Evolutionary conservation across 2,113 vertebrate genomes (phyloP), one percentile per base, ranked within the genome.

Genomic region (Epinephelus fuscoguttatus): DNA sequence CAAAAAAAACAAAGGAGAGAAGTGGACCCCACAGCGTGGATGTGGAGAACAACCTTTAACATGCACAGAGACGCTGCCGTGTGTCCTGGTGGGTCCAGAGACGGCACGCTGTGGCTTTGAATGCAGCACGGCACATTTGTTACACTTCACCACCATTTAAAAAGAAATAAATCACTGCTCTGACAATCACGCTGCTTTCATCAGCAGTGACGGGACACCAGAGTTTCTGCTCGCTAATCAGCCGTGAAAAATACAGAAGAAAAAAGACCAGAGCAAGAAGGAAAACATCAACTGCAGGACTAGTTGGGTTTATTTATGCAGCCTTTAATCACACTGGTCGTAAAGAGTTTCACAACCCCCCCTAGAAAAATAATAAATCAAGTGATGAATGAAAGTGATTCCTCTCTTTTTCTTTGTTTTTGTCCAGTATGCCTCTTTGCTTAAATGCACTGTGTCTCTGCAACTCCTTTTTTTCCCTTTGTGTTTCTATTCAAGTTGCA

Each of bases 121-220:
- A 84, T 10, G 85, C 67, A 62, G 1, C 76, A 45, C 47, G 67
- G 66, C n/a, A 63, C 72, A 74, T 84, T 84, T 21, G 66, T 47
- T 13, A 27, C 49, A 52, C 52, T 47, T 84, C 77, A 59, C 0
- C 81, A n/a, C 27, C 68, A 18, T 73, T 84, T 47, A 53, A 63
- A 64, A 73, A 59, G n/a, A 63, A 68, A 87, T 73, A 55, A 74
- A 68, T 77, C 78, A 81, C 30, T 0, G 14, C 52, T 52, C 30
- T 12, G 50, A 23, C 62, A 49, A 13, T 68, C 37, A 49, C 70
- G 12, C 27, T 2, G 23, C 55, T 67, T 47, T 73, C 70, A 27
- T 19, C 56, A 9, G 14, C 9, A 7, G 23, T 25, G 30, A 73
- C 56, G 1, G 14, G 15, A 45, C 45, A 19, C 12, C 7, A 25